Base-by-base conservation (phyloP, 1,140 invertebrate genomes). In the Batillaria attramentaria region DNA sequence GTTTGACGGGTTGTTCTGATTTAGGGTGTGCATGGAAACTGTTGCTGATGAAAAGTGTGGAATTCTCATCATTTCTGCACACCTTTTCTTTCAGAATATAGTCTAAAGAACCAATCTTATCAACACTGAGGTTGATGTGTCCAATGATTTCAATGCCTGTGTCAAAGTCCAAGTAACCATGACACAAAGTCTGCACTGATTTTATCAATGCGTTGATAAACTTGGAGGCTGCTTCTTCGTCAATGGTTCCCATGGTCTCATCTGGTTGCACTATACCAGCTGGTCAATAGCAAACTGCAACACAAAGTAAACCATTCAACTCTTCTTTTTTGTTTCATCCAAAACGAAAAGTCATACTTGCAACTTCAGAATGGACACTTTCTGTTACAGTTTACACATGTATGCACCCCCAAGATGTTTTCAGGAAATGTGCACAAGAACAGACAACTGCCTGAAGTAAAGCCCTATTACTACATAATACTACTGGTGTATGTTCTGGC, bases 61-160 rank as follows among this genome's bases (percentile, higher is more conserved):
- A 79, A n/a, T 80, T 79, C 70, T 81, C 78, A 28, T 73, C 75
- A 80, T 80, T 84, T 68, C 79, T 84, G 43, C 83, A 84, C 18
- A 84, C 80, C 42, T 84, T 81, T 68, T 84, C 83, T 35, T 84
- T 81, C 13, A 84, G 75, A 50, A 84, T 70, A 72, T 84, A 84
- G 57, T 84, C 80, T 66, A 81, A 80, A n/a, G 76, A 81, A 33
- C 42, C 31, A 2, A 66, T 76, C 54, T 76, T 84, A 54, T 84
- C 83, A 73, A 84, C 78, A 66, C 77, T 84, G 41, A 84, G 65
- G 75, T 84, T 81, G n/a, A 84, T 68, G 70, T 84, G 80, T 13
- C 83, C 83, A 66, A 84, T 84, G n/a, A 84, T 81, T 73, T 84
- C 83, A 62, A 84, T 78, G 62, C 79, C 80, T 68, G 75, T 73